A percentile compares a stretch with the other conserved stretches of the same genome.
These are phyloP conservation scores for Solea solea DNA, from an alignment of 2,113 vertebrate species.

Conservation along the genomic window DNA sequence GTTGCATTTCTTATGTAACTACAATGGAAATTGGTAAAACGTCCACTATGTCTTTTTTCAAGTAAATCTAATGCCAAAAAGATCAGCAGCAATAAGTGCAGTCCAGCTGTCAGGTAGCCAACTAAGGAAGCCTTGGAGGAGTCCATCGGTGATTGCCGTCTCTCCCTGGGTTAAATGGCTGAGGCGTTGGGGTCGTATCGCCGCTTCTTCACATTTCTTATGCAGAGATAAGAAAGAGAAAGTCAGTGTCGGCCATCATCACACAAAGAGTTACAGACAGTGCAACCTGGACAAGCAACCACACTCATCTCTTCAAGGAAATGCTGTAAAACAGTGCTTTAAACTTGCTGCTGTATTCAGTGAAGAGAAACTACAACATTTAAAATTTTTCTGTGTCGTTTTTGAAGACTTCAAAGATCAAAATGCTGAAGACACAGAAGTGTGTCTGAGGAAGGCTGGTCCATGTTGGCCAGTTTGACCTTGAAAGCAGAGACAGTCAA, in stretches of 20 bases:
- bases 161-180: slow-evolving; percentile 88
- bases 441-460: slow-evolving; percentile 62
- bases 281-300: slow-evolving; percentile 64
- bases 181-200: slow-evolving; percentile 92
- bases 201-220: slow-evolving; percentile 99
- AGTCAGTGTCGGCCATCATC: slow-evolving; percentile 44
- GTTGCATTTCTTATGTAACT: slow-evolving; percentile 76
- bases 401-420: slow-evolving; percentile 5
- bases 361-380: slow-evolving; percentile 1
- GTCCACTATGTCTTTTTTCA: slow-evolving; percentile 79
- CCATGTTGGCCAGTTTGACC: slow-evolving; percentile 51
- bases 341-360: slow-evolving; percentile 2
- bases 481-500: slow-evolving; percentile 47
- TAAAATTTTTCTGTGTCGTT: neutral
- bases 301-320: slow-evolving; percentile 49
- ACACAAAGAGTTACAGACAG: slow-evolving; percentile 21
- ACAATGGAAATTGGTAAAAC: slow-evolving; percentile 78
- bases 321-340: slow-evolving; percentile 3
- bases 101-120: slow-evolving; percentile 79
- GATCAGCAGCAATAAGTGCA: slow-evolving; percentile 81
- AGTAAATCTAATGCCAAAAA: slow-evolving; percentile 82
- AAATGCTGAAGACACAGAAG: slow-evolving; percentile 48
- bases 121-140: slow-evolving; percentile 81
- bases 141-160: slow-evolving; percentile 66
- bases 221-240: slow-evolving; percentile 69